Evolutionary conservation across 2,888 invertebrate genomes (phyloP).

Genomic region (Drosophila leonis): DNA sequence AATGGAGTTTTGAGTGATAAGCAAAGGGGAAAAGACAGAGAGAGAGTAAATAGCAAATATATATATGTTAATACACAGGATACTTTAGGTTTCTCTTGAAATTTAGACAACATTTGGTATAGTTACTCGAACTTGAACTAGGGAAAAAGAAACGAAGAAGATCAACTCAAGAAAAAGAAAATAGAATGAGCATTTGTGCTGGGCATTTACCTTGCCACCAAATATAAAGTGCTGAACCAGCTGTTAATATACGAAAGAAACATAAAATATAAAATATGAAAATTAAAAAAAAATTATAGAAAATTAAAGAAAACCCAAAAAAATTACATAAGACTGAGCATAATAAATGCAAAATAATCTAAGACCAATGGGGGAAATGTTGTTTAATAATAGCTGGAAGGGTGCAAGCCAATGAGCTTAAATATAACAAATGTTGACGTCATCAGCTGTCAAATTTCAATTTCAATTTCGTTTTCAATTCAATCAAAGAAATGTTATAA

Average conservation of each 20-base stretch:
- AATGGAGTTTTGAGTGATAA: constrained; percentile 23
- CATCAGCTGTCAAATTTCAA: constrained; percentile 64
- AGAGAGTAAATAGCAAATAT: constrained; percentile 25
- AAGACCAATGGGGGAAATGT: background rate
- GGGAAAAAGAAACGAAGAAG: constrained; percentile 11
- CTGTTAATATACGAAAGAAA: constrained; percentile 56
- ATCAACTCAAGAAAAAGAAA: constrained; percentile 9
- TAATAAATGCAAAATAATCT: background rate
- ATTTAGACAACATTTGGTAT: background rate
- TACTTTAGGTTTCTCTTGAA: background rate
- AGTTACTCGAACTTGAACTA: constrained; percentile 6
- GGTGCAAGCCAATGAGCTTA: constrained; percentile 16
- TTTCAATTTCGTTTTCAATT: constrained; percentile 52
- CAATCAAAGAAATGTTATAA: constrained; percentile 64
- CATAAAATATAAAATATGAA: constrained; percentile 39
- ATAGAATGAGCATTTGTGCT: constrained; percentile 13
- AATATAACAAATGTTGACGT: constrained; percentile 44
- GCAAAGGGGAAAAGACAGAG: constrained; percentile 30
- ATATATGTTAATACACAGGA: constrained; percentile 29
- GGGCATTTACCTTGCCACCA: constrained; percentile 82
- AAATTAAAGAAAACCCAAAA: background rate
- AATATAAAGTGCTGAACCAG: constrained; percentile 75
- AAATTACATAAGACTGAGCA: background rate
- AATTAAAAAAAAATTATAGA: constrained; percentile 27
- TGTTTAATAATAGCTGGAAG: constrained; percentile 10